phyloP scores from a whole-genome alignment of 2,113 vertebrate species.

The Ciconia maguari region DNA sequence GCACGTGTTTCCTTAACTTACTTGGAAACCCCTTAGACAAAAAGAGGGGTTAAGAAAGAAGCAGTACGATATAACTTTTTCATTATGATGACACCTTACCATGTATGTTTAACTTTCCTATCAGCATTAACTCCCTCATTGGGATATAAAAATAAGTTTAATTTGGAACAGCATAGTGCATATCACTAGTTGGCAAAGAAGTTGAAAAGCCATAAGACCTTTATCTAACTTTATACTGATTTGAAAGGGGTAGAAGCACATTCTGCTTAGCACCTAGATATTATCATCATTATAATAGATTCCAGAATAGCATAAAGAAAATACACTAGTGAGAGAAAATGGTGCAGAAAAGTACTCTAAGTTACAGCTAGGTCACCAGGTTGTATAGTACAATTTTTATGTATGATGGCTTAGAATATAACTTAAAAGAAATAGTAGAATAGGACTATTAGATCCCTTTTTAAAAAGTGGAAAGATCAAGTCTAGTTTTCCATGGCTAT shows the following conservation, averaged over 20 bases:
- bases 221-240: neutral
- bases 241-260: neutral
- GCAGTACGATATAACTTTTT: neutral
- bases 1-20: neutral
- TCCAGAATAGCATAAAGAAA: neutral
- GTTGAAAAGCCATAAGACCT: neutral
- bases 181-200: neutral
- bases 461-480: neutral
- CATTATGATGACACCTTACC: neutral
- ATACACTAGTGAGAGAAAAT: neutral
- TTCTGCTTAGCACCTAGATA: neutral
- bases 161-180: neutral
- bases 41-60: neutral
- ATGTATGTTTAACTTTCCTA: neutral
- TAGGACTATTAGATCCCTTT: neutral
- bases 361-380: neutral
- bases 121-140: neutral
- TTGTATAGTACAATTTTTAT: neutral
- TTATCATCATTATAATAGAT: neutral
- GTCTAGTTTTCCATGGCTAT: neutral
- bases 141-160: neutral
- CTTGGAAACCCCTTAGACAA: neutral
- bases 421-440: neutral
- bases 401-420: neutral
- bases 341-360: neutral